Evolutionary conservation across 2,888 invertebrate genomes (phyloP).

Genomic region (Pristionchus entomophagus): DNA sequence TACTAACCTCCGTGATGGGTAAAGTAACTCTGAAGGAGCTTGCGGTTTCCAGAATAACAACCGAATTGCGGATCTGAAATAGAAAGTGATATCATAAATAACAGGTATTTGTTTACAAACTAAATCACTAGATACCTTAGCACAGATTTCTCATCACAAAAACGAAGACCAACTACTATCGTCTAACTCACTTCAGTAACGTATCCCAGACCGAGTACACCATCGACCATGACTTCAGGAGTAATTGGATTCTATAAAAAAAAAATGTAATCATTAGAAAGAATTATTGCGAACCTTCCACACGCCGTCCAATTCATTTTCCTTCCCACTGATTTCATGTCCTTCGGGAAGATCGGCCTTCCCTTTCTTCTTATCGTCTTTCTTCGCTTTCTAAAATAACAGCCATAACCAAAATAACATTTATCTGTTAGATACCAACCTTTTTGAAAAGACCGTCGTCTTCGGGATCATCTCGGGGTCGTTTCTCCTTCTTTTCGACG

Average conservation of each 20-base stretch:
- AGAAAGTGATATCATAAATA: too few relatives aligned
- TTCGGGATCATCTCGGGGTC: background rate
- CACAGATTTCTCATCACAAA: too few relatives aligned
- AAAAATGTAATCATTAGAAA: background rate
- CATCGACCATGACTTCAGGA: slow-evolving; percentile 57
- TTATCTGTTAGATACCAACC: background rate
- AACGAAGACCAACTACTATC: background rate
- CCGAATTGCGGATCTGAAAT: slow-evolving; percentile 56
- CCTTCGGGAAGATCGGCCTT: slow-evolving; percentile 45
- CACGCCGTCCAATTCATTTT: slow-evolving; percentile 49
- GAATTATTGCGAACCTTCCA: slow-evolving; percentile 44
- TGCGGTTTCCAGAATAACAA: slow-evolving; percentile 56
- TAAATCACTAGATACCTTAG: background rate
- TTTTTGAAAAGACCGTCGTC: slow-evolving; percentile 18
- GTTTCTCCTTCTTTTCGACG: slow-evolving; percentile 39
- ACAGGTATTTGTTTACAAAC: too few relatives aligned
- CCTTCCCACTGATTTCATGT: slow-evolving; percentile 47
- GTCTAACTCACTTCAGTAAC: slow-evolving; percentile 53
- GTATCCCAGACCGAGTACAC: slow-evolving; percentile 58
- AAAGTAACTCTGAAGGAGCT: slow-evolving; percentile 56
- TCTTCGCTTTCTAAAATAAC: slow-evolving; percentile 46
- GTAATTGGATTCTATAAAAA: slow-evolving; percentile 48
- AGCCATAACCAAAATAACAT: background rate
- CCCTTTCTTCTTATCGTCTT: slow-evolving; percentile 39
- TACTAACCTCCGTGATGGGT: slow-evolving; percentile 54